Evolutionary conservation across 1,140 invertebrate species (phyloP).

Genomic region (Tetraneura akinire): DNA sequence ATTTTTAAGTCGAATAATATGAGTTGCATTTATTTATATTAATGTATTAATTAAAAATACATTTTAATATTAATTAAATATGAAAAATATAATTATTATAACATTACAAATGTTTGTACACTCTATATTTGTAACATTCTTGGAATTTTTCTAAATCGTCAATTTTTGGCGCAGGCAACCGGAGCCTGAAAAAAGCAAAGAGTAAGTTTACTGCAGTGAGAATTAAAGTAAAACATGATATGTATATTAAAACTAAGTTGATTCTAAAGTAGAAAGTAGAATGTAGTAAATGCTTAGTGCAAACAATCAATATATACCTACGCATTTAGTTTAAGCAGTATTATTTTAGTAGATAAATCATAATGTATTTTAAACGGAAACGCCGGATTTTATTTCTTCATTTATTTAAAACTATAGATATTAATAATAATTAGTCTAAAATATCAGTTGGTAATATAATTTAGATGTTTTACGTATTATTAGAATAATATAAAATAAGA

Average conservation of each 20-base stretch:
- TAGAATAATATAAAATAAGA: slow-evolving; percentile 5
- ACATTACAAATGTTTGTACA: slow-evolving; percentile 18
- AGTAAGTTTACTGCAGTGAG: slow-evolving; percentile 53
- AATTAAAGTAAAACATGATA: slow-evolving; percentile 30
- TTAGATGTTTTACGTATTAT: slow-evolving; percentile 30
- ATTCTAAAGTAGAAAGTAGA: slow-evolving; percentile 45
- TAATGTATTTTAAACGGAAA: slow-evolving; percentile 2
- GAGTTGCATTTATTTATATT: too few relatives aligned
- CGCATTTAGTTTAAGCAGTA: slow-evolving; percentile 46
- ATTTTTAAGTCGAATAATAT: too few relatives aligned
- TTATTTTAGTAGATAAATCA: slow-evolving; percentile 24
- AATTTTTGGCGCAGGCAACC: slow-evolving; percentile 53
- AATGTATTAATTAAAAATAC: too few relatives aligned
- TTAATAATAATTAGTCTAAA: not conserved
- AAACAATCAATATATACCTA: not conserved
- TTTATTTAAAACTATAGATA: not conserved
- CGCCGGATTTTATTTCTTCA: not conserved
- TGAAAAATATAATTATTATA: not conserved
- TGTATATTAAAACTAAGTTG: slow-evolving; percentile 8
- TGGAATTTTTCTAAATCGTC: slow-evolving; percentile 48
- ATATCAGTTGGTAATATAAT: slow-evolving; percentile 10
- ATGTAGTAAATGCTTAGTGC: slow-evolving; percentile 48
- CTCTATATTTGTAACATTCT: slow-evolving; percentile 46
- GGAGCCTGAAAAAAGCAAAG: slow-evolving; percentile 55
- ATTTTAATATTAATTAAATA: not conserved